These are phyloP conservation scores for Clitarchus hookeri DNA, from an alignment of 2,888 invertebrate species.

Conservation along the genomic window DNA sequence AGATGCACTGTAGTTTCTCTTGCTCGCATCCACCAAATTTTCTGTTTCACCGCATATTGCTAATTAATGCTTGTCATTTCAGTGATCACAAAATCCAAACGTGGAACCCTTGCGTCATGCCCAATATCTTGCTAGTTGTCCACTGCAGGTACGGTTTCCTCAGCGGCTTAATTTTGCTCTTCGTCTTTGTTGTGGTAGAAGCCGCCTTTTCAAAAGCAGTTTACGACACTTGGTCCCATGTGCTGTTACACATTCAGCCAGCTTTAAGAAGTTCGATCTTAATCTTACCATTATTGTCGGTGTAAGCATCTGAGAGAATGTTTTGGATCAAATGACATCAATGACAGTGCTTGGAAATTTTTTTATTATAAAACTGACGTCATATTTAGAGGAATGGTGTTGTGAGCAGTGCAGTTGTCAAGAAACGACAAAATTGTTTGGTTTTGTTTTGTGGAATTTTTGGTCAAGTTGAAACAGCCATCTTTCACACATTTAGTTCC, in stretches of 20 bases:
- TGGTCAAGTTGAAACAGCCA: not conserved
- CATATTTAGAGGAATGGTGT: not conserved
- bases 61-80: too few species aligned
- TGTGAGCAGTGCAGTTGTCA: constrained; percentile 11
- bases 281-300: not conserved
- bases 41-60: too few species aligned
- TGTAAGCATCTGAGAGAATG: constrained; percentile 1
- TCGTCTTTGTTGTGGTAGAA: not conserved
- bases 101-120: too few species aligned
- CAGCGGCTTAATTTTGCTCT: not conserved
- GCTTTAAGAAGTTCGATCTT: not conserved
- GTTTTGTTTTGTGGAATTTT: not conserved
- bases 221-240: not conserved
- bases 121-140: not conserved
- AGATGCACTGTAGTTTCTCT: not conserved
- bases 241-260: not conserved
- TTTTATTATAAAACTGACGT: not conserved
- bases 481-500: not conserved
- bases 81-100: too few species aligned
- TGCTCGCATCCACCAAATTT: not conserved
- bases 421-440: not conserved
- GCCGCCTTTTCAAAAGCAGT: not conserved
- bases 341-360: not conserved
- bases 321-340: not conserved
- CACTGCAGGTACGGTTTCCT: not conserved